Evolutionary conservation across 2,113 vertebrate genomes (phyloP).

Genomic region (Pristiophorus japonicus): DNA sequence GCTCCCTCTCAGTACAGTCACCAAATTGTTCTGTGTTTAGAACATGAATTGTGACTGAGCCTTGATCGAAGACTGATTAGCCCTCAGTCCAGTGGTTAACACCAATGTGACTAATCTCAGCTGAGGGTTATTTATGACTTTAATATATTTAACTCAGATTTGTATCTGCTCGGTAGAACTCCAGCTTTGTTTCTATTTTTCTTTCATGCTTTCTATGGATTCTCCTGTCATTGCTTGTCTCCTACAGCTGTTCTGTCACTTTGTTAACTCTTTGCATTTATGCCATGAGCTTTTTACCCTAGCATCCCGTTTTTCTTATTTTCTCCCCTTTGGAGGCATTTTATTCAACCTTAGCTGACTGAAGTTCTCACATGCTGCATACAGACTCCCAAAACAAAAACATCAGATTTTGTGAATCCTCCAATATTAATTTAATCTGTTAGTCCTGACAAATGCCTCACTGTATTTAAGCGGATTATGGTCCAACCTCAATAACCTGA

Average conservation of each 20-base stretch:
- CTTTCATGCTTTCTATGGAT: not conserved
- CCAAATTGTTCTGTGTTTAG: not conserved
- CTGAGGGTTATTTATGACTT: not conserved
- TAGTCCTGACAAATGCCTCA: too few species aligned
- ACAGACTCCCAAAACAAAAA: not conserved
- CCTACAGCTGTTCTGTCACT: not conserved
- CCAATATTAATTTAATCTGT: not conserved
- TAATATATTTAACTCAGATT: not conserved
- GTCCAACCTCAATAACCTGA: not conserved
- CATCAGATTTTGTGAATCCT: not conserved
- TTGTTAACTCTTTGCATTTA: not conserved
- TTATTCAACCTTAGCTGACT: not conserved
- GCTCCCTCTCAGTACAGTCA: not conserved
- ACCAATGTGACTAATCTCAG: not conserved
- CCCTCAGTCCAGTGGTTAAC: not conserved
- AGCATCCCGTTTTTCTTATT: not conserved
- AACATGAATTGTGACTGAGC: not conserved
- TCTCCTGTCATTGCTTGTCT: not conserved
- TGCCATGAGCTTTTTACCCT: not conserved
- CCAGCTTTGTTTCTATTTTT: not conserved
- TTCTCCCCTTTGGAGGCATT: not conserved
- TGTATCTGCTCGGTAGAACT: too few species aligned
- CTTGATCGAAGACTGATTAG: not conserved
- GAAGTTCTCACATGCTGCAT: not conserved
- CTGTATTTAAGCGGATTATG: not conserved